Conservation (phyloP, 2,113 vertebrate genomes). For the Promerops cafer region DNA sequence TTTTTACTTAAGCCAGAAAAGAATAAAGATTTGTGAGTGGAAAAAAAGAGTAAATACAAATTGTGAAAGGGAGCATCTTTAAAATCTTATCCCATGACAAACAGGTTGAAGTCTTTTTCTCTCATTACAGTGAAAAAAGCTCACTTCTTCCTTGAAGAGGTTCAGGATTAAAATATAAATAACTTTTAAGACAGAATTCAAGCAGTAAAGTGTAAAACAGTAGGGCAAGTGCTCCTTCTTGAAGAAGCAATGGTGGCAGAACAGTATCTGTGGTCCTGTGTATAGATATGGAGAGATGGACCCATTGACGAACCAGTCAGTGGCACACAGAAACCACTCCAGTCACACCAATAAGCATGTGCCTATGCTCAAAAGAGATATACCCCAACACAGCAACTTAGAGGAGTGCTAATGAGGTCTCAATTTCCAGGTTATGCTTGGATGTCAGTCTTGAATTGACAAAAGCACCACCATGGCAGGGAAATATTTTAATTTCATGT, state of each 20-base stretch:
- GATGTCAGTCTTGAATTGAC: constrained; percentile 31
- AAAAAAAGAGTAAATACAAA: neutral
- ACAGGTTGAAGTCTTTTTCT: neutral
- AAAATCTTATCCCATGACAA: neutral
- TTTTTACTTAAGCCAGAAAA: neutral
- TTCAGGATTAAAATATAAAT: neutral
- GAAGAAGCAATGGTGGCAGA: neutral
- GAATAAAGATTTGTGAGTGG: neutral
- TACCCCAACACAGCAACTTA: neutral
- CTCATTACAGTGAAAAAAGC: neutral
- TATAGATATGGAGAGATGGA: neutral
- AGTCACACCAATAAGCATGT: neutral
- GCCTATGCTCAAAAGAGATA: accelerated
- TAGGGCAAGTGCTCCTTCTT: neutral
- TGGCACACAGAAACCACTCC: neutral
- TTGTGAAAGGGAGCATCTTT: neutral
- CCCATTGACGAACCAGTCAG: neutral
- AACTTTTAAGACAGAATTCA: neutral
- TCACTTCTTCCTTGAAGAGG: neutral
- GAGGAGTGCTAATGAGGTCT: constrained; percentile 16
- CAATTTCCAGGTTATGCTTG: neutral
- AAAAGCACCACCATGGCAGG: neutral
- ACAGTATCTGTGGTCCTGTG: neutral
- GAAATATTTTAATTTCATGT: constrained; percentile 28
- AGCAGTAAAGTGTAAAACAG: neutral